These are phyloP conservation scores for Ischnus inquisitorius DNA, from an alignment of 2,888 invertebrate genomes.

Conservation along the genomic window DNA sequence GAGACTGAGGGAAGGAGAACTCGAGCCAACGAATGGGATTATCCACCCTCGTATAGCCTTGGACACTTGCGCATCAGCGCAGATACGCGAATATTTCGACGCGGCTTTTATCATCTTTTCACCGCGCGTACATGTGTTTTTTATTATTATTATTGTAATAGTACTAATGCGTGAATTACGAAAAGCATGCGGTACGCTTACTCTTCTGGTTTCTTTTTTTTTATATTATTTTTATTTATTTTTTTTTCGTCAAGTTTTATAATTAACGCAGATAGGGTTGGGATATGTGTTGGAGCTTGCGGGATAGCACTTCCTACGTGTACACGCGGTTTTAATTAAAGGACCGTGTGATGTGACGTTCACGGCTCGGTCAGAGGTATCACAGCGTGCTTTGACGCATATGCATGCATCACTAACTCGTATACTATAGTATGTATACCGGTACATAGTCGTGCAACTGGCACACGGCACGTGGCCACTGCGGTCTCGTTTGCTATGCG, in stretches of 20 bases:
- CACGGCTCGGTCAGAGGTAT: slow-evolving; percentile 49
- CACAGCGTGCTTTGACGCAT: slow-evolving; percentile 48
- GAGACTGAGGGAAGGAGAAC: not conserved
- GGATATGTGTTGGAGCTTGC: not conserved
- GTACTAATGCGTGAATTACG: not conserved
- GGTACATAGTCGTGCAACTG: not conserved
- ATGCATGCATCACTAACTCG: slow-evolving; percentile 52
- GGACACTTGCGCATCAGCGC: slow-evolving; percentile 16
- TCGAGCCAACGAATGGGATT: not conserved
- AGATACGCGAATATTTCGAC: not conserved
- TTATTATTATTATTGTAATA: not conserved
- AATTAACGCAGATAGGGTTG: slow-evolving; percentile 37
- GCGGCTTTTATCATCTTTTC: not conserved
- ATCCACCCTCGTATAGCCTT: slow-evolving; percentile 18
- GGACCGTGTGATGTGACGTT: slow-evolving; percentile 69
- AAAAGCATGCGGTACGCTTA: not conserved
- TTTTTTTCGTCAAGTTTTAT: slow-evolving; percentile 28
- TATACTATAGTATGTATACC: slow-evolving; percentile 14
- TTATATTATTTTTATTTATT: slow-evolving; percentile 3
- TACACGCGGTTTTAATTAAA: slow-evolving; percentile 77
- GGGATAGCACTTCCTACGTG: slow-evolving; percentile 15
- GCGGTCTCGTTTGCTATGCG: slow-evolving; percentile 54
- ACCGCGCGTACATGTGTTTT: not conserved
- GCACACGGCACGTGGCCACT: slow-evolving; percentile 22
- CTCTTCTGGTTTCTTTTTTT: not conserved